Conservation (phyloP, 2,888 invertebrate genomes). For the Caenorhabditis angaria region DNA sequence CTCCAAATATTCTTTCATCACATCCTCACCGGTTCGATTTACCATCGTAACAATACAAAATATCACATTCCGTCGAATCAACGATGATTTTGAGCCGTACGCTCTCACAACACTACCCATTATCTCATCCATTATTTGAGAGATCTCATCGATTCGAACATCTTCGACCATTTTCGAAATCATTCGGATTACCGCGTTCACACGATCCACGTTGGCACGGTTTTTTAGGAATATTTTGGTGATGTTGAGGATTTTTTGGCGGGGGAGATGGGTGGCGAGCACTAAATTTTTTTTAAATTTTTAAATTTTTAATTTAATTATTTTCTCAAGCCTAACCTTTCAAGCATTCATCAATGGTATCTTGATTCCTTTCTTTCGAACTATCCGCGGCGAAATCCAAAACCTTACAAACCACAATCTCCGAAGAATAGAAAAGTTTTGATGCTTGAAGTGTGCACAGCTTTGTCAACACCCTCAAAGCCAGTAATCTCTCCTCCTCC, state of each 20-base stretch:
- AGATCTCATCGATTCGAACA: slow-evolving; percentile 26
- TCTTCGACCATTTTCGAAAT: slow-evolving; percentile 31
- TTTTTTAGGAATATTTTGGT: slow-evolving; percentile 25
- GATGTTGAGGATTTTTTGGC: slow-evolving; percentile 31
- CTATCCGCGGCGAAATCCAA: background rate
- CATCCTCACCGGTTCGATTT: slow-evolving; percentile 27
- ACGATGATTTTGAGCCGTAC: slow-evolving; percentile 35
- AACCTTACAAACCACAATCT: slow-evolving; percentile 40
- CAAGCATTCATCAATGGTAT: background rate
- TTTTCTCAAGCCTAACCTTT: background rate
- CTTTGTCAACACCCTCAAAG: slow-evolving; percentile 25
- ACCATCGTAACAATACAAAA: slow-evolving; percentile 40
- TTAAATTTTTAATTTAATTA: background rate
- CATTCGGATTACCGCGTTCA: slow-evolving; percentile 29
- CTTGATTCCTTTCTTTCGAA: too few relatives aligned
- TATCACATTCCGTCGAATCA: slow-evolving; percentile 36
- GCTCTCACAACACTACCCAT: slow-evolving; percentile 21
- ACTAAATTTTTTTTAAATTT: background rate
- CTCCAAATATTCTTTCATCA: slow-evolving; percentile 29
- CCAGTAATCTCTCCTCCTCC: slow-evolving; percentile 25
- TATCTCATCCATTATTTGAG: slow-evolving; percentile 27
- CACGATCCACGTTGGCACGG: slow-evolving; percentile 23
- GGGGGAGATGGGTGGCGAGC: slow-evolving; percentile 35
- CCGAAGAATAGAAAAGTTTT: slow-evolving; percentile 33
- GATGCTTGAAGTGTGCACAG: slow-evolving; percentile 32